Percentiles rank a stretch among this genome's conserved stretches.
phyloP scores from a whole-genome alignment of 2,113 vertebrate genomes.

The Phodopus roborovskii region DNA sequence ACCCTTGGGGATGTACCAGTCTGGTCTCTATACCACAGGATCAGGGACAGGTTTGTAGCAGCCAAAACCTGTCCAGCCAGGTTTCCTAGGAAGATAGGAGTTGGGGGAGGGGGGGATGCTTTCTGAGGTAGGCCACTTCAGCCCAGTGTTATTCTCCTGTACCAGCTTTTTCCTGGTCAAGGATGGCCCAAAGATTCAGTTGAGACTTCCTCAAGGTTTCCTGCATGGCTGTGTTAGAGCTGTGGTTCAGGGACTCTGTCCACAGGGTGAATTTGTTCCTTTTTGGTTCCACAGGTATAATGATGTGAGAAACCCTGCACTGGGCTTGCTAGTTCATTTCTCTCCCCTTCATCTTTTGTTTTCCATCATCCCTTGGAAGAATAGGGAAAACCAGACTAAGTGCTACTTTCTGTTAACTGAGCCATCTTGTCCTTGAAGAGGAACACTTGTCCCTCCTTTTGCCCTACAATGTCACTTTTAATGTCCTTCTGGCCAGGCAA shows the following conservation, averaged over 20 bases:
- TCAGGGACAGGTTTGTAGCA: too few species aligned
- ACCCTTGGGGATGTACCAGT: neutral
- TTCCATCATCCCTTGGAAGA: neutral
- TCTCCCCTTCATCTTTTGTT: neutral
- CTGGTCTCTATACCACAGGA: neutral
- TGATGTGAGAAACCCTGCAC: neutral
- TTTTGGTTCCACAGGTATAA: neutral
- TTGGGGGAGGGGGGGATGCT: too few species aligned
- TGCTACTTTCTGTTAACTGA: neutral
- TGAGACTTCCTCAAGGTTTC: neutral
- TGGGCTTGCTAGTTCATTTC: neutral
- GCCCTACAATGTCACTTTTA: neutral
- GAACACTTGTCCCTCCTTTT: neutral
- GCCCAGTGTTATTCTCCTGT: too few species aligned
- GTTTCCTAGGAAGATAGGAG: neutral
- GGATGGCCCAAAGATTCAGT: too few species aligned
- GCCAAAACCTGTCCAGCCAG: too few species aligned
- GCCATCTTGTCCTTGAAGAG: accelerated
- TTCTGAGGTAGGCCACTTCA: neutral
- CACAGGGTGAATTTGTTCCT: neutral
- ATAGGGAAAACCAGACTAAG: neutral
- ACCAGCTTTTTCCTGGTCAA: neutral
- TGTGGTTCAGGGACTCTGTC: too few species aligned
- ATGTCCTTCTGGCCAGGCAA: neutral
- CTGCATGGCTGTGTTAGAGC: neutral